Evolutionary conservation across 2,888 invertebrate genomes (phyloP).

Genomic region (Priocnemis perturbator): DNA sequence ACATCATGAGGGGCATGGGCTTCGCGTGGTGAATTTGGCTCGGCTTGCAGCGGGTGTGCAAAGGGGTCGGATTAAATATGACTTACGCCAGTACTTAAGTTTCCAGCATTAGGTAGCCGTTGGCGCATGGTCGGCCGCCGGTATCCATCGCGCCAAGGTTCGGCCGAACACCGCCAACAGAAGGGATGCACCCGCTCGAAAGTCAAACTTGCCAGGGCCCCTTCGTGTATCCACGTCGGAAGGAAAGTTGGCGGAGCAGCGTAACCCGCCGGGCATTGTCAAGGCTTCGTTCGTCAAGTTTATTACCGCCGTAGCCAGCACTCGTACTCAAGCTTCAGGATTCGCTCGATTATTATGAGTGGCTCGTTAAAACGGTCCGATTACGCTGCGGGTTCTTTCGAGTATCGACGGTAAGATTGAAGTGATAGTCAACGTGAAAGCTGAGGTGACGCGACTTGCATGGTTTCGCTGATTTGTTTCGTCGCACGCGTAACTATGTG

Average conservation of each 20-base stretch:
- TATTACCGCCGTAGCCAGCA: slow-evolving; percentile 14
- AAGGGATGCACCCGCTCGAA: slow-evolving; percentile 8
- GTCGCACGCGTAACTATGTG: no score
- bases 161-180: slow-evolving; percentile 13
- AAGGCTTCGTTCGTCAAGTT: slow-evolving; percentile 49
- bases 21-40: no score
- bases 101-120: slow-evolving; percentile 66
- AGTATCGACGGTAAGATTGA: no score
- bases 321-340: slow-evolving; percentile 6
- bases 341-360: no score
- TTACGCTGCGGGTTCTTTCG: no score
- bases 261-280: slow-evolving; percentile 59
- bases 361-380: no score
- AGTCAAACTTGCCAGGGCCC: slow-evolving; percentile 38
- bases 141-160: not conserved
- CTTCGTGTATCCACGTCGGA: slow-evolving; percentile 26
- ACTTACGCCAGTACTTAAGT: slow-evolving; percentile 70
- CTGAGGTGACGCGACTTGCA: no score
- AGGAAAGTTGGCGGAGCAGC: slow-evolving; percentile 42
- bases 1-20: not conserved
- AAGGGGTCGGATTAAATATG: slow-evolving; percentile 67
- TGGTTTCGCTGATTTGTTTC: no score
- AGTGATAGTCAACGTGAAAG: no score
- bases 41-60: slow-evolving; percentile 4
- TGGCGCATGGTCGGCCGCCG: slow-evolving; percentile 1